Base-by-base conservation (phyloP, 92 coral and sea anemone species). In the Diadumene lineata region DNA sequence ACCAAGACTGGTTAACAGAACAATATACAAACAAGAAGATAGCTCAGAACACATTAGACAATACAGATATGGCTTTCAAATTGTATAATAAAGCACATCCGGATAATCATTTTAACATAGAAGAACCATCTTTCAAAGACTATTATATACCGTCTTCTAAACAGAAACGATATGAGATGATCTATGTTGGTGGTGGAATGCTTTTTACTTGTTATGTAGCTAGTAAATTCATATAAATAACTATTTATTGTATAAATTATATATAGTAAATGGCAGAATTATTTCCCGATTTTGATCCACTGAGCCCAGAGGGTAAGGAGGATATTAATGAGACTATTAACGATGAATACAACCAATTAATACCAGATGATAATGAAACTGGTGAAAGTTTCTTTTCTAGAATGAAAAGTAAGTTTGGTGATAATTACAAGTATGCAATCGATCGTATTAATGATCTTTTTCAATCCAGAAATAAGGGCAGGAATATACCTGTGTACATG, bases 41-140 rank as follows among this genome's bases (percentile, higher is more conserved):
- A 13, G 76, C 76, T 4, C 64, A 71, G 19, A 18, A 71, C 0
- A 7, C 0, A 0, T 19, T 53, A 11, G 10, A 13, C 8, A 18
- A 15, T 11, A 56, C 65, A 29, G 83, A 83, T 63, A 34, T 53
- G 34, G 83, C 83, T 34, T 63, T 83, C 4, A 61, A 24, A 58
- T 28, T 83, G 13, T 83, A 83, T 29, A 46, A 15, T 0, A 30
- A 64, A 63, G 73, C 87, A 33, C 87, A 83, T 43, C 82, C 50
- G 2, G 66, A 82, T 62, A 24, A 53, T 0, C 26, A 46, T 16
- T 63, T 71, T 13, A 11, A 64, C 21, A 55, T 69, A 11, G 32
- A 32, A 1, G 55, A 71, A 62, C 84, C 84, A 7, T 7, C 62
- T 25, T 63, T 72, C 21, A 31, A 57, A 0, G 60, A 72, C 34